Conservation (phyloP, 2,888 invertebrate genomes). For the Campopleginae sp. region DNA sequence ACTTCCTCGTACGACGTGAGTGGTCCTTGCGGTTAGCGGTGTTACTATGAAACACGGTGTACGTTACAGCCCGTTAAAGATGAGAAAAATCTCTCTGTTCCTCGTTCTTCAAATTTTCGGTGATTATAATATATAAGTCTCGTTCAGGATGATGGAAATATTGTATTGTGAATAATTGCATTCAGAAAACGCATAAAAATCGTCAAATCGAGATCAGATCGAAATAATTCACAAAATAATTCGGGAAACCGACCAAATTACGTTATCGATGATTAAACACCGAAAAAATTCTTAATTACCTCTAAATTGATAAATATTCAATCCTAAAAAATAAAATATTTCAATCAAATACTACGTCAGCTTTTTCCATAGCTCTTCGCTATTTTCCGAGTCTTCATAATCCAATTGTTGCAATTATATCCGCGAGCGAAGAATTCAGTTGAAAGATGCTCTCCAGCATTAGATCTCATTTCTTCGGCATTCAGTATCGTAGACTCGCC, state of each 20-base stretch:
- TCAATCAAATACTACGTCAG: too few species aligned
- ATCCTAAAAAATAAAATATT: too few species aligned
- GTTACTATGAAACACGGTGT: slow-evolving; percentile 72
- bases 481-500: slow-evolving; percentile 49
- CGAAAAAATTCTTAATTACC: too few species aligned
- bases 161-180: slow-evolving; percentile 26
- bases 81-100: slow-evolving; percentile 33
- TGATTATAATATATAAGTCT: background rate
- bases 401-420: background rate
- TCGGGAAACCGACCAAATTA: background rate
- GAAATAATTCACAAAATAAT: slow-evolving; percentile 10
- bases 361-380: background rate
- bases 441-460: slow-evolving; percentile 58
- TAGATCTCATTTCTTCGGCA: slow-evolving; percentile 47
- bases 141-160: background rate
- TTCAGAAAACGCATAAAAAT: background rate
- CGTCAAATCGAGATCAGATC: background rate
- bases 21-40: slow-evolving; percentile 76
- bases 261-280: background rate
- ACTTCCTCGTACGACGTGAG: slow-evolving; percentile 83
- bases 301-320: too few species aligned
- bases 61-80: slow-evolving; percentile 60
- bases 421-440: slow-evolving; percentile 41
- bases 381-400: background rate
- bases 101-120: background rate